phyloP scores from a whole-genome alignment of 2,888 invertebrate genomes.

The Euplexia lucipara region DNA sequence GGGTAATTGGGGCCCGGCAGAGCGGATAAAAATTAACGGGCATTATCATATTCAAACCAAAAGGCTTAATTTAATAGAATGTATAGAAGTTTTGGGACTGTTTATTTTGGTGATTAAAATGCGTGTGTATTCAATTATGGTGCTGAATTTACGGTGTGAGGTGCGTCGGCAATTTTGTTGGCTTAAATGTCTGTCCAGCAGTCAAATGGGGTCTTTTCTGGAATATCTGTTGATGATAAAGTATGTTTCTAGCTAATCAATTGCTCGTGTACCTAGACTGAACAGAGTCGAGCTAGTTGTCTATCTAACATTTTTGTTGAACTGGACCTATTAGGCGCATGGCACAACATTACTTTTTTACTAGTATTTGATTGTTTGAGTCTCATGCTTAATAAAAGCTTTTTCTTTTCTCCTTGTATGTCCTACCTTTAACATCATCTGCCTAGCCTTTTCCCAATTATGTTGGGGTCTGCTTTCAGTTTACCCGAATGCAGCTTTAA shows the following conservation, averaged over 20 bases:
- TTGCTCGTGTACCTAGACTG: background rate
- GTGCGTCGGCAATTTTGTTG: slow-evolving; percentile 9
- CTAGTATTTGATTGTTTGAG: too few species aligned
- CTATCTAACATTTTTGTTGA: too few species aligned
- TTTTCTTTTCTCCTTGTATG: too few species aligned
- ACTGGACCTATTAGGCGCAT: too few species aligned
- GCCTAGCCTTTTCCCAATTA: too few species aligned
- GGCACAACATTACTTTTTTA: too few species aligned
- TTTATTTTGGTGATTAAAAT: slow-evolving; percentile 58
- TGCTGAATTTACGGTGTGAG: slow-evolving; percentile 15
- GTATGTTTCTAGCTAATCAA: background rate
- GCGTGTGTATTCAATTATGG: slow-evolving; percentile 29
- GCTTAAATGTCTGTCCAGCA: background rate
- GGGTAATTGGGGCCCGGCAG: slow-evolving; percentile 79
- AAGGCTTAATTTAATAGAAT: slow-evolving; percentile 67
- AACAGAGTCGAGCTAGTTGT: background rate
- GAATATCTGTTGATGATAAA: background rate
- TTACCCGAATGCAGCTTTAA: too few species aligned
- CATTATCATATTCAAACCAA: slow-evolving; percentile 76
- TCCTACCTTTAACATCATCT: too few species aligned
- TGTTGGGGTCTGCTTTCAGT: too few species aligned
- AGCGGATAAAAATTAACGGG: slow-evolving; percentile 80
- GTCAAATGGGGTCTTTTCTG: background rate
- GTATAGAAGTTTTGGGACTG: slow-evolving; percentile 55
- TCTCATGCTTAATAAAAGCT: too few species aligned